Base-by-base conservation (phyloP, 2,113 vertebrate genomes). In the Neogobius melanostomus region DNA sequence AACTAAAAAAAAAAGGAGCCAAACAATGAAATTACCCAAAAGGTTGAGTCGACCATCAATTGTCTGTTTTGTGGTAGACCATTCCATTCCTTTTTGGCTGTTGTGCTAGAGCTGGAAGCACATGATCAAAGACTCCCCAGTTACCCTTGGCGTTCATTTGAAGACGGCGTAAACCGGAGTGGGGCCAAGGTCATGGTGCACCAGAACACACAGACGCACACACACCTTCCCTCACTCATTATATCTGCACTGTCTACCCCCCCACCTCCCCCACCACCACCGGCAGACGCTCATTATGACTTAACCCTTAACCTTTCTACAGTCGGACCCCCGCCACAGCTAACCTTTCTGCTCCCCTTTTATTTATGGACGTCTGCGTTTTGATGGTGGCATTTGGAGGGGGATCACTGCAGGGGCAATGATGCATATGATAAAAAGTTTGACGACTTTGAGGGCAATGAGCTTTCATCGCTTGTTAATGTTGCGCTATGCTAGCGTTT, bases 361-460 rank as follows among this genome's bases (percentile, higher is more conserved):
- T 64, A 81, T 60, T 75, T 60, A 75, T 85, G 81, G 44, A 57
- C 6, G 63, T 54, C 69, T 42, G 45, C 21, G 16, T 59, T 71
- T 70, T 65, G 69, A 70, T 82, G 68, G 61, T 85, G 79, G 77
- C 82, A 81, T 85, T 91, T 57, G 71, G 59, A 65, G 65, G 71
- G 52, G 16, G 75, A 74, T 83, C 81, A 75, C 46, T 46, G 45
- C 77, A 63, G 61, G 59, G 77, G 76, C 71, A 66, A 61, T 70
- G 76, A 77, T 80, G 79, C 87, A 83, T 79, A 82, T 72, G 84
- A 83, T 80, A 84, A 85, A 42, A 82, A 75, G 68, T 77, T 53
- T 56, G 21, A 68, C 70, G 47, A 49, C 64, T 76, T 69, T 71
- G 69, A 78, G 80, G 75, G 77, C 49, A 50, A 76, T 82, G 68